Percentiles rank a stretch among this genome's conserved stretches.
Evolutionary conservation across 2,113 vertebrate species (phyloP).

Genomic region (Dolichotis patagonum): DNA sequence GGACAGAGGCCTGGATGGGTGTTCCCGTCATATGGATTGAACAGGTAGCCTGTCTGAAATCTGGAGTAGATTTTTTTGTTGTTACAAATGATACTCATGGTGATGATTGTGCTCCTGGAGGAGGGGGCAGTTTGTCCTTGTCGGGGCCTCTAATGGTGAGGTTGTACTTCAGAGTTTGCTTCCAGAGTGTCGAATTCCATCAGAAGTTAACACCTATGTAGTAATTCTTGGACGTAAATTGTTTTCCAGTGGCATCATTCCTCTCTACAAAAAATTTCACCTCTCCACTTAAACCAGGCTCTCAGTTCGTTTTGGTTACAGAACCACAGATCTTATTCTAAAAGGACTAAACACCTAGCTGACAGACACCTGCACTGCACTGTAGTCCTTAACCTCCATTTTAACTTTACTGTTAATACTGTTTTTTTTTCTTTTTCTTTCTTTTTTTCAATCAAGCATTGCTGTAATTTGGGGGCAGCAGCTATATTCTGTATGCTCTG

Average conservation of each 20-base stretch:
- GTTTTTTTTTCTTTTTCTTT: background rate
- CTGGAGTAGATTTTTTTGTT: slow-evolving; percentile 42
- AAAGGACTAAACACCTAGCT: slow-evolving; percentile 78
- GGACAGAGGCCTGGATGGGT: slow-evolving; percentile 36
- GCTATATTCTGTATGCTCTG: background rate
- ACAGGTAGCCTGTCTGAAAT: background rate
- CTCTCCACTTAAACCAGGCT: slow-evolving; percentile 83
- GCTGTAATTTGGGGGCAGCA: background rate
- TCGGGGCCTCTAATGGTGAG: slow-evolving; percentile 75
- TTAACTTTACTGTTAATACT: slow-evolving; percentile 63
- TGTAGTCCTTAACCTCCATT: slow-evolving; percentile 57
- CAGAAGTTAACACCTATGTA: slow-evolving; percentile 79
- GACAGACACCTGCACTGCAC: slow-evolving; percentile 1
- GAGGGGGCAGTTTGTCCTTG: slow-evolving; percentile 73
- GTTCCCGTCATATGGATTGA: slow-evolving; percentile 23
- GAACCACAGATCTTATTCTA: slow-evolving; percentile 80
- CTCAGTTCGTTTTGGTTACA: slow-evolving; percentile 82
- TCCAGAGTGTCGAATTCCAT: slow-evolving; percentile 79
- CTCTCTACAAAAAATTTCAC: slow-evolving; percentile 68
- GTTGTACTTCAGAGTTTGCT: slow-evolving; percentile 60
- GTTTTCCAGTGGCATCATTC: slow-evolving; percentile 75
- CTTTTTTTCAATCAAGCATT: slow-evolving; percentile 60
- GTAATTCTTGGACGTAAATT: slow-evolving; percentile 74
- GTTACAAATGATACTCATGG: slow-evolving; percentile 53
- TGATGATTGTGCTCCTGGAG: slow-evolving; percentile 75